Evolutionary conservation across 2,888 invertebrate species (phyloP).

Genomic region (Blastobasis lacticolella): DNA sequence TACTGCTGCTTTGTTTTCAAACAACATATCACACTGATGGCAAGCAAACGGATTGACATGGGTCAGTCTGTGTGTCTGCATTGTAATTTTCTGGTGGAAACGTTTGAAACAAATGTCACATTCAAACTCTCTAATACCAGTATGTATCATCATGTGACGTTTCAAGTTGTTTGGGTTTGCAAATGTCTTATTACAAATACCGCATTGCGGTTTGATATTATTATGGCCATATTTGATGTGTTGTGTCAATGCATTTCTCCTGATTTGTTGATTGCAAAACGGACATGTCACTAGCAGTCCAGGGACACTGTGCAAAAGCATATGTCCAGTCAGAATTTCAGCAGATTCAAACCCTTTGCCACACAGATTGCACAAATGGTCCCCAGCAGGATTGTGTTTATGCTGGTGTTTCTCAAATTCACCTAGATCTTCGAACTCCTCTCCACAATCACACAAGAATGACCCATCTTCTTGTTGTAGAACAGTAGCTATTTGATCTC

Average conservation of each 20-base stretch:
- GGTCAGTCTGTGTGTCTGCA: constrained; percentile 64
- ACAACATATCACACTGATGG: constrained; percentile 47
- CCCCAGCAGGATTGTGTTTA: constrained; percentile 52
- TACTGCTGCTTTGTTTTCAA: constrained; percentile 38
- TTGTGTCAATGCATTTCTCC: constrained; percentile 54
- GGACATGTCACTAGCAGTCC: constrained; percentile 52
- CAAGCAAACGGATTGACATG: constrained; percentile 54
- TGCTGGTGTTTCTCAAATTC: constrained; percentile 61
- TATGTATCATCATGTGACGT: constrained; percentile 68
- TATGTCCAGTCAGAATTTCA: constrained; percentile 61
- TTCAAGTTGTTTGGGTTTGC: constrained; percentile 66
- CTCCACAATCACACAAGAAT: constrained; percentile 63
- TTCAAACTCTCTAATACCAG: constrained; percentile 56
- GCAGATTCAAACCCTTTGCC: constrained; percentile 64
- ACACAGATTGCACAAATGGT: constrained; percentile 56
- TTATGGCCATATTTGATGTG: constrained; percentile 66
- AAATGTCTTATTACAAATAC: constrained; percentile 58
- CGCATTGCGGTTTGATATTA: constrained; percentile 56
- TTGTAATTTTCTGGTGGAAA: constrained; percentile 65
- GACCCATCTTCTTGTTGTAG: constrained; percentile 58
- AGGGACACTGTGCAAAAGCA: constrained; percentile 51
- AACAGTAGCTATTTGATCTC: constrained; percentile 52
- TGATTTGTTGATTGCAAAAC: constrained; percentile 53
- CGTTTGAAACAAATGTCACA: constrained; percentile 63
- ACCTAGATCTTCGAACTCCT: constrained; percentile 49